Evolutionary conservation across 1,140 invertebrate genomes (phyloP), one percentile per base, ranked within the genome.

Genomic region (Trichoplusia ni): DNA sequence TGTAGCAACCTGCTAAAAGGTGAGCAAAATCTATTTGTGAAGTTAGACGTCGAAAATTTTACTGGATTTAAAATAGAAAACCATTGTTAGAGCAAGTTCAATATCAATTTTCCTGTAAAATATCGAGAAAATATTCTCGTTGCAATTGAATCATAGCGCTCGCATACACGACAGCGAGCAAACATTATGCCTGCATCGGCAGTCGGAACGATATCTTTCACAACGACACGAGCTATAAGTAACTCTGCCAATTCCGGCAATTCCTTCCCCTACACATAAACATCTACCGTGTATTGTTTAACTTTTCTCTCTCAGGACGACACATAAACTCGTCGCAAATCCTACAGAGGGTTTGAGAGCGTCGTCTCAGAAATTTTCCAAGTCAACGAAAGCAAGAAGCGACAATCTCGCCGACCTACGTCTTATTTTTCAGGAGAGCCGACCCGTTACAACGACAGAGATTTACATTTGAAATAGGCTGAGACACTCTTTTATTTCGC

Each of bases 391-490:
- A 74, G 67, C 67, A 76, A 81, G 79, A 77, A 76, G 70, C 75
- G 75, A 77, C 77, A 77, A 79, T 81, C 69, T 81, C 75, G 47
- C 42, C 72, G 73, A 75, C 71, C 80, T 77, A 69, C 73, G 71
- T 75, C 77, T 83, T 86, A 83, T 86, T 85, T 77, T 82, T 81
- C 75, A 77, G 69, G 47, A 76, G 74, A 81, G 69, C 60, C 70
- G 75, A 73, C 76, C 76, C 79, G 77, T 84, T 82, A 84, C 82
- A 78, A 75, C 67, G 75, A 74, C 74, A 71, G 62, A 80, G 81
- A 85, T 87, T 87, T 87, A 82, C 82, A 83, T 86, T 86, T 75
- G 77, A 84, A 86, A 79, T 81, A 81, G 74, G 73, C 77, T 73
- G 72, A 76, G 72, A 71, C 64, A 69, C 70, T 78, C 69, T 80